Evolutionary conservation across 2,888 invertebrate species (phyloP).

Genomic region (Ptychoptera contaminata): DNA sequence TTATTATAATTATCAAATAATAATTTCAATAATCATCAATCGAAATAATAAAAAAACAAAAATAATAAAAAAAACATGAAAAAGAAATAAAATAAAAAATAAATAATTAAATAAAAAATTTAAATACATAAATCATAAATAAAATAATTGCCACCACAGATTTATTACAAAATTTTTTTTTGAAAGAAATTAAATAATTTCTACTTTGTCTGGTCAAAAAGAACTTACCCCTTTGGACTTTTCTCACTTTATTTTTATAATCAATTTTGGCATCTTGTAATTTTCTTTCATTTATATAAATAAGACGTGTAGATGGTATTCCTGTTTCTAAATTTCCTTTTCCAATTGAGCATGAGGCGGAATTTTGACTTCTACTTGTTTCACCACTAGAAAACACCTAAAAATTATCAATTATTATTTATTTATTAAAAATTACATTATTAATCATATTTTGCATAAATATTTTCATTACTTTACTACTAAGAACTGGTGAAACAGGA

Average conservation of each 20-base stretch:
- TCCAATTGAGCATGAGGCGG: conserved; percentile 28
- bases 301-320: conserved; percentile 23
- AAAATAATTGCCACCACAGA: too few relatives aligned
- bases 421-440: too few relatives aligned
- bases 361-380: conserved; percentile 27
- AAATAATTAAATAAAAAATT: too few relatives aligned
- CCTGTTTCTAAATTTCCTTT: conserved; percentile 27
- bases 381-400: conserved; percentile 22
- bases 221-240: conserved; percentile 26
- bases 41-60: conserved; percentile 2
- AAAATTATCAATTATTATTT: not conserved
- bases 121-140: too few relatives aligned
- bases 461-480: conserved; percentile 19
- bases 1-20: too few relatives aligned
- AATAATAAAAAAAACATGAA: conserved; percentile 2
- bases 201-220: not conserved
- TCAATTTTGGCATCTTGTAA: conserved; percentile 26
- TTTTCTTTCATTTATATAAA: conserved; percentile 29
- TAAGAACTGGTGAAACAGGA: conserved; percentile 25
- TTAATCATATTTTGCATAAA: too few relatives aligned
- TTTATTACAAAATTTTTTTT: too few relatives aligned
- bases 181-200: too few relatives aligned
- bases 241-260: conserved; percentile 27
- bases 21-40: too few relatives aligned
- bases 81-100: conserved; percentile 4